phyloP scores from a whole-genome alignment of 53 echinoderm and acorn worm species.

The Echinarachnius parma region DNA sequence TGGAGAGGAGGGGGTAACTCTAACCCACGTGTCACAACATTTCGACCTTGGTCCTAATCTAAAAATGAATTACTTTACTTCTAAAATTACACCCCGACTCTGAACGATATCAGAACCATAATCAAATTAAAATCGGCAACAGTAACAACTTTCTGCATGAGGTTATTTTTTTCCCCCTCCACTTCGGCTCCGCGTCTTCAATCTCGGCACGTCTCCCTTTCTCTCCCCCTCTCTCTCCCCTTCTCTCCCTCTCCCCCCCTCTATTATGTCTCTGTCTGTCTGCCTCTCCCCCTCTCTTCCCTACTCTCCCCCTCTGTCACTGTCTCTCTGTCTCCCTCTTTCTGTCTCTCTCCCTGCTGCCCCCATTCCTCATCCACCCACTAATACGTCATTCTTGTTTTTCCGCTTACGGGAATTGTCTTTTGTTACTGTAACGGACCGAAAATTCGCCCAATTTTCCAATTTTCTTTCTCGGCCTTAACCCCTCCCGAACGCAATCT shows the following conservation, averaged over 20 bases:
- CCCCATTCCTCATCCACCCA: not conserved
- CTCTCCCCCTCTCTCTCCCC: conserved; percentile 6
- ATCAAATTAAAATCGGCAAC: conserved; percentile 54
- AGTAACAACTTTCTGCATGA: conserved; percentile 32
- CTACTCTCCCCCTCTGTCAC: not conserved
- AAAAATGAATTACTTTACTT: conserved; percentile 55
- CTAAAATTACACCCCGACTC: conserved; percentile 47
- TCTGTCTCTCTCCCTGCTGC: not conserved
- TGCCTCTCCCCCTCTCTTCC: not conserved
- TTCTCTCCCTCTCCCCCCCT: not conserved
- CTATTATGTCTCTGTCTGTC: not conserved
- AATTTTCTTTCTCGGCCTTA: conserved; percentile 35
- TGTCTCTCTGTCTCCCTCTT: not conserved
- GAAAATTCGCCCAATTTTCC: conserved; percentile 40
- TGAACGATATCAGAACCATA: conserved; percentile 41
- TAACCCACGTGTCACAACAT: conserved; percentile 46
- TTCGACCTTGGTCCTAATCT: conserved; percentile 47
- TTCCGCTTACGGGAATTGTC: conserved; percentile 49
- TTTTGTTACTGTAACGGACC: conserved; percentile 47
- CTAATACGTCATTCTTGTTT: conserved; percentile 42
- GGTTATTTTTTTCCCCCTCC: conserved; percentile 17
- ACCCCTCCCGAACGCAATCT: conserved; percentile 7
- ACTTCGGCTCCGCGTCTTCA: no score
- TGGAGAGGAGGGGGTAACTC: no score
- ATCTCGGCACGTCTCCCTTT: not conserved